phyloP scores from a whole-genome alignment of 1,140 invertebrate species.

The Brachionus paranguensis region DNA sequence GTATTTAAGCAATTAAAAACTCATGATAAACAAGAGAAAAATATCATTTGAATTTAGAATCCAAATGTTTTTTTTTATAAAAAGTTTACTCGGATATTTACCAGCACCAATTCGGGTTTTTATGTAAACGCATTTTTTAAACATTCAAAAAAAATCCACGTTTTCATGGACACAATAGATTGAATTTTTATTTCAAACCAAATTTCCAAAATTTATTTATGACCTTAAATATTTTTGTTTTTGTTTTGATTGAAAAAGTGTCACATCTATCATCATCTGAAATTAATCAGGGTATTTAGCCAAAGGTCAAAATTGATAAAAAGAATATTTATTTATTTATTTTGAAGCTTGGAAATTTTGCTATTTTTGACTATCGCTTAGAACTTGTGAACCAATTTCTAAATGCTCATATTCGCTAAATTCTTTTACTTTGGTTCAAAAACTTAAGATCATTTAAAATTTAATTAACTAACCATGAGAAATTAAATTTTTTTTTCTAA shows the following conservation, averaged over 20 bases:
- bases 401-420: background rate
- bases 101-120: background rate
- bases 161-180: background rate
- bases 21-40: background rate
- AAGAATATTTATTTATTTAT: constrained; percentile 10
- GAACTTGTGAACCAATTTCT: background rate
- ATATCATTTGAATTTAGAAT: background rate
- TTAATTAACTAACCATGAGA: background rate
- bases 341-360: background rate
- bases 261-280: constrained; percentile 32
- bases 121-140: background rate
- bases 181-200: background rate
- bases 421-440: background rate
- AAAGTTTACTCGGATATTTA: background rate
- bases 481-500: background rate
- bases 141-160: background rate
- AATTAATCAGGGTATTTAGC: constrained; percentile 17
- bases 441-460: background rate
- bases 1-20: constrained; percentile 3
- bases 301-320: constrained; percentile 28
- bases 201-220: background rate
- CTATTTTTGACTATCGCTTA: background rate
- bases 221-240: constrained; percentile 13
- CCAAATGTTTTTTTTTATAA: constrained; percentile 22
- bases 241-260: constrained; percentile 4